phyloP scores from a whole-genome alignment of 2,797 vertebrate genomes.

The Mus minutoides region DNA sequence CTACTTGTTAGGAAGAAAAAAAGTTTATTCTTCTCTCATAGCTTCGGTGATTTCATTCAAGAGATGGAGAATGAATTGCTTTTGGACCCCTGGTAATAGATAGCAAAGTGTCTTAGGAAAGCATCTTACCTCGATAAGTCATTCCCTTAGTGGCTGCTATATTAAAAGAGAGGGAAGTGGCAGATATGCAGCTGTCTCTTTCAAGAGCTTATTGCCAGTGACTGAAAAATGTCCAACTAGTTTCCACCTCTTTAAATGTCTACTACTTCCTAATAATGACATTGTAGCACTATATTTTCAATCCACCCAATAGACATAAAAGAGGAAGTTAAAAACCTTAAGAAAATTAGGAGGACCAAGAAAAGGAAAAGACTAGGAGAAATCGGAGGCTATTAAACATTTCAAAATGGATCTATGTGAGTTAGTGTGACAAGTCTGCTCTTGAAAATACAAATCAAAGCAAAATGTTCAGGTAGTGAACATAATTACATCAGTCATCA shows the following conservation, averaged over 20 bases:
- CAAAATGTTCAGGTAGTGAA: neutral
- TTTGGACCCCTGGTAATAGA: neutral
- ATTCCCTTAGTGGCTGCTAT: neutral
- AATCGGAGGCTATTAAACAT: neutral
- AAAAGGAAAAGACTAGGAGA: neutral
- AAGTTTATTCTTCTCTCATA: accelerated
- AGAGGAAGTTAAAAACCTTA: neutral
- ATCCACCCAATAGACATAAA: neutral
- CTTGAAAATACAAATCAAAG: neutral
- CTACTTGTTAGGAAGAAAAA: neutral
- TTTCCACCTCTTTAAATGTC: neutral
- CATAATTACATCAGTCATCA: neutral
- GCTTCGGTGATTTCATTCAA: neutral
- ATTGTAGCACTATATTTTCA: too few relatives aligned
- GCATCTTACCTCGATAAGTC: accelerated
- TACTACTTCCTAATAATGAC: neutral
- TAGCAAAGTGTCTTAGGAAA: too few relatives aligned
- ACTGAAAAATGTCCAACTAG: neutral
- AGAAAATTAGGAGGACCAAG: neutral
- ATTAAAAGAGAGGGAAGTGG: neutral
- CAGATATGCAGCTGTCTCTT: too few relatives aligned
- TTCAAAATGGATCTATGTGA: neutral
- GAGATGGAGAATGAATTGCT: neutral
- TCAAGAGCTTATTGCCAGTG: neutral
- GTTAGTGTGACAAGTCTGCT: neutral